Percentiles rank a stretch among this genome's conserved stretches.
Evolutionary conservation across 2,888 invertebrate species (phyloP).

Genomic region (Hedychridium roseum): DNA sequence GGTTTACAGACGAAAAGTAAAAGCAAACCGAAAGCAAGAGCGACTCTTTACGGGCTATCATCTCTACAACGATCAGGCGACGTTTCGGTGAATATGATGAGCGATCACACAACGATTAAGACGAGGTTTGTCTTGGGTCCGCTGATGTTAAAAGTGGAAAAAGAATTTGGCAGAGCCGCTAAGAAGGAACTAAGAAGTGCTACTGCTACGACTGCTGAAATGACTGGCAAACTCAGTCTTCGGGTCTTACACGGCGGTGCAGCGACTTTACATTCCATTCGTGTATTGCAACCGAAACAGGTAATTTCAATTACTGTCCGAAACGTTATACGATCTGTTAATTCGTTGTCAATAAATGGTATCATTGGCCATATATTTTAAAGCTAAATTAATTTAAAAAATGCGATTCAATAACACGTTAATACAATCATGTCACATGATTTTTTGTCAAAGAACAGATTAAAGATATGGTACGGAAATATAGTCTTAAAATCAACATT

Average conservation of each 20-base stretch:
- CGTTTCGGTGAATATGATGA: conserved; percentile 81
- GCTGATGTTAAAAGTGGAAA: conserved; percentile 79
- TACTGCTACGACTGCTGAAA: conserved; percentile 87
- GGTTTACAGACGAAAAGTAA: no score
- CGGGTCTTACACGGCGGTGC: conserved; percentile 80
- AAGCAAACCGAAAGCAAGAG: conserved; percentile 74
- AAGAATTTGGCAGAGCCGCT: conserved; percentile 81
- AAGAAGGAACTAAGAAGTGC: conserved; percentile 85
- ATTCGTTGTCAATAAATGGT: neutral
- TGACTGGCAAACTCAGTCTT: conserved; percentile 81
- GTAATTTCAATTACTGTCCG: conserved; percentile 66
- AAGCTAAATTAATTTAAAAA: no score
- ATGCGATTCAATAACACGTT: no score
- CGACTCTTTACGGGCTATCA: conserved; percentile 82
- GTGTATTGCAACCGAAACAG: conserved; percentile 88
- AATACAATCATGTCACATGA: no score
- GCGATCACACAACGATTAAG: conserved; percentile 82
- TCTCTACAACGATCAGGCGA: conserved; percentile 82
- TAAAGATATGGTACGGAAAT: no score
- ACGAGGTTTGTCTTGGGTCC: conserved; percentile 85
- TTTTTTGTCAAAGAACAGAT: no score
- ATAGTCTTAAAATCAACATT: no score
- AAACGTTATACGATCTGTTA: no score
- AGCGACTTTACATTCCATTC: conserved; percentile 84
- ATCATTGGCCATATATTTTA: no score